These are phyloP conservation scores for Rhinichthys klamathensis DNA, from an alignment of 2,113 vertebrate genomes.

Conservation along the genomic window DNA sequence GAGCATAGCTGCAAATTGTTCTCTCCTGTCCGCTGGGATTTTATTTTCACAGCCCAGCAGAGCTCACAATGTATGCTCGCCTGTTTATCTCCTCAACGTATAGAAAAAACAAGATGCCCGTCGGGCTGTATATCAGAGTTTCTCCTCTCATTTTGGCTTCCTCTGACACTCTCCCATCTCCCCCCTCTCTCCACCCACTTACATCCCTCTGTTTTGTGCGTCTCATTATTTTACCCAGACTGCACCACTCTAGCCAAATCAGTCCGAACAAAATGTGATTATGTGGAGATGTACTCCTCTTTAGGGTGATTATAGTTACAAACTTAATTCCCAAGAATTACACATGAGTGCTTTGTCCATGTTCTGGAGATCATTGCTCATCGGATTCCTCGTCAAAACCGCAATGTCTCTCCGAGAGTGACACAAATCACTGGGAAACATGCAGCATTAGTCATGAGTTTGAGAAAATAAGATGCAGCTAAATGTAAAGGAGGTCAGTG, in stretches of 20 bases:
- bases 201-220: slow-evolving; percentile 16
- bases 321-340: slow-evolving; percentile 52
- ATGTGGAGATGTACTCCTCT: slow-evolving; percentile 36
- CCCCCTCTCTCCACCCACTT: slow-evolving; percentile 30
- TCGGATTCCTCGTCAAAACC: neutral
- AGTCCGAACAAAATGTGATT: slow-evolving; percentile 1
- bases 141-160: slow-evolving; percentile 34
- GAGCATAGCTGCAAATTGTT: slow-evolving; percentile 61
- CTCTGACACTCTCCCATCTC: slow-evolving; percentile 17
- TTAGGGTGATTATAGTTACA: slow-evolving; percentile 32
- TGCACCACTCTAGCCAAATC: neutral
- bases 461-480: slow-evolving; percentile 47
- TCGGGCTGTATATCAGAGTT: slow-evolving; percentile 1
- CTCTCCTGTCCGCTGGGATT: slow-evolving; percentile 58
- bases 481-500: slow-evolving; percentile 38
- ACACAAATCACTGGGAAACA: slow-evolving; percentile 35
- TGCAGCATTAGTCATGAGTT: slow-evolving; percentile 54
- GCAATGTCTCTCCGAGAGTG: slow-evolving; percentile 17
- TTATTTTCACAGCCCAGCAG: slow-evolving; percentile 52
- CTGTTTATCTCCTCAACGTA: slow-evolving; percentile 38
- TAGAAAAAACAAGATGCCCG: slow-evolving; percentile 28
- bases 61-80: slow-evolving; percentile 39
- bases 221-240: slow-evolving; percentile 41
- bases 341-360: slow-evolving; percentile 49
- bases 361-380: slow-evolving; percentile 39